Evolutionary conservation across 2,113 vertebrate species (phyloP).

Genomic region (Platycercus adscitus): DNA sequence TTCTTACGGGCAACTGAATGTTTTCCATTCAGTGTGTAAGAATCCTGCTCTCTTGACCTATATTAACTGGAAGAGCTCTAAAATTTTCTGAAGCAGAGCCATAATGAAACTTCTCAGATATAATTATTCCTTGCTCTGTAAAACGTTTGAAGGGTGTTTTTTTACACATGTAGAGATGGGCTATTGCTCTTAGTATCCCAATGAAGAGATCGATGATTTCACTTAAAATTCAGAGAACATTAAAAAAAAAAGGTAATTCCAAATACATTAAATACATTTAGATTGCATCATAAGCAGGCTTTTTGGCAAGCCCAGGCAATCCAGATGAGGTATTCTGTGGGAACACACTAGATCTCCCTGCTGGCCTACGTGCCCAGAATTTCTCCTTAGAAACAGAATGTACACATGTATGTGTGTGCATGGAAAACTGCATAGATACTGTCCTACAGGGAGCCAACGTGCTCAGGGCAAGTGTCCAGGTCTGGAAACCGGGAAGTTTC

Average conservation of each 20-base stretch:
- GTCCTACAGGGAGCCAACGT: neutral
- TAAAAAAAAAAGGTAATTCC: neutral
- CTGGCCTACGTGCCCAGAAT: neutral
- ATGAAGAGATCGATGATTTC: neutral
- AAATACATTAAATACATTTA: neutral
- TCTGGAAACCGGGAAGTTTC: constrained; percentile 58
- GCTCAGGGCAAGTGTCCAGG: constrained; percentile 21
- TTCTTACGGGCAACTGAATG: constrained; percentile 39
- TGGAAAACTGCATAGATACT: constrained; percentile 27
- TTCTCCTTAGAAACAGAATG: constrained; percentile 1
- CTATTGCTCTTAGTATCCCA: neutral
- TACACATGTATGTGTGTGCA: fast-evolving
- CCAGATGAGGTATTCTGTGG: neutral
- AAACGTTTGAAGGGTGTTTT: neutral
- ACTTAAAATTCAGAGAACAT: neutral
- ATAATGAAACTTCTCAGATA: neutral
- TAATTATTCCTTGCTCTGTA: neutral
- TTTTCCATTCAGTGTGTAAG: constrained; percentile 33
- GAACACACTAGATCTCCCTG: neutral
- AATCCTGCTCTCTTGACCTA: constrained; percentile 14
- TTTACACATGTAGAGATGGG: neutral
- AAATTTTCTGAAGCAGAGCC: constrained; percentile 18
- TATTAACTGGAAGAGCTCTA: constrained; percentile 27
- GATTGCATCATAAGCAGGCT: neutral
- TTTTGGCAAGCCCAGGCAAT: neutral